A percentile compares a stretch with the other conserved stretches of the same genome.
phyloP scores from a whole-genome alignment of 2,888 invertebrate genomes.

The Dicranocentrus wangi region DNA sequence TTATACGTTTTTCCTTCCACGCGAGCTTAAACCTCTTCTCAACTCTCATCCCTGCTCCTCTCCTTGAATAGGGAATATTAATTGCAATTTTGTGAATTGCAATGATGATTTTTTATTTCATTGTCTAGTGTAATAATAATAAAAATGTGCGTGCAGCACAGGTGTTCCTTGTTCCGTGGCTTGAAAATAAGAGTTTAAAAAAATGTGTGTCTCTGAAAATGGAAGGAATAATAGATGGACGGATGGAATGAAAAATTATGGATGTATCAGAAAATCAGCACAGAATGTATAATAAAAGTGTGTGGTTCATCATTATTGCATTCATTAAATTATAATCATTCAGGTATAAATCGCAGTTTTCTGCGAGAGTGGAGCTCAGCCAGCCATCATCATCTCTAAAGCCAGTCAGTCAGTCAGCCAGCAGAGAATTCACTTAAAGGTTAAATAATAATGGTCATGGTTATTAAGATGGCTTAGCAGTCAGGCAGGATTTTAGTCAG shows the following conservation, averaged over 20 bases:
- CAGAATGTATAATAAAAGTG: too few species aligned
- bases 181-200: too few species aligned
- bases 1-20: too few species aligned
- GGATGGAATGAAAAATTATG: too few species aligned
- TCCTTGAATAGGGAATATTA: too few species aligned
- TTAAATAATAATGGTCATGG: slow-evolving; percentile 16
- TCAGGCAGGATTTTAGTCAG: not conserved
- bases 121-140: not conserved
- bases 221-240: not conserved
- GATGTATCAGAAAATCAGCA: too few species aligned
- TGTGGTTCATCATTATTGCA: not conserved
- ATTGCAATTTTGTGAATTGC: not conserved
- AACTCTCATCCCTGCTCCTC: too few species aligned
- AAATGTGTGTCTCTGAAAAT: too few species aligned
- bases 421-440: not conserved
- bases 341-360: slow-evolving; percentile 19
- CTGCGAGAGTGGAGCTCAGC: too few species aligned
- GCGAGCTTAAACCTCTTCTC: too few species aligned
- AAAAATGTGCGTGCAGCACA: not conserved
- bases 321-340: slow-evolving; percentile 15
- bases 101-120: too few species aligned
- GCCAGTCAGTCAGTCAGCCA: not conserved
- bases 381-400: too few species aligned
- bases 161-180: slow-evolving; percentile 5
- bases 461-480: not conserved